These are phyloP conservation scores for Megaceryle alcyon DNA, from an alignment of 2,797 vertebrate genomes.

Conservation along the genomic window DNA sequence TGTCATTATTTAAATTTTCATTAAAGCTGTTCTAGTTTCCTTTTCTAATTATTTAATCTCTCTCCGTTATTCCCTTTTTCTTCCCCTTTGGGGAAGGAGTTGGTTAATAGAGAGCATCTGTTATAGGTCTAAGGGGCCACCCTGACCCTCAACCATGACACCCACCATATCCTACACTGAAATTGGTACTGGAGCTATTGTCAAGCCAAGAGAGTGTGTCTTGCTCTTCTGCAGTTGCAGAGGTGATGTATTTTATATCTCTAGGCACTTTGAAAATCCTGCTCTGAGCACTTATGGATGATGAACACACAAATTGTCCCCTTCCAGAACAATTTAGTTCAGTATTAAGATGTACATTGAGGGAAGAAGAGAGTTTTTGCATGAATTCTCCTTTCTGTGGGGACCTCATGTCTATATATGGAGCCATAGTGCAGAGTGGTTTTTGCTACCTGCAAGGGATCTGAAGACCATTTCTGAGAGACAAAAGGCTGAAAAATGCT, in stretches of 20 bases:
- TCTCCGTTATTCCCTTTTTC: too few species aligned
- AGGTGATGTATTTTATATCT: neutral
- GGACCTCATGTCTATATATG: neutral
- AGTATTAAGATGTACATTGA: neutral
- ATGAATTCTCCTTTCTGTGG: accelerated
- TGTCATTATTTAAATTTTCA: too few species aligned
- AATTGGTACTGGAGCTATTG: neutral
- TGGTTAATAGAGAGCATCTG: too few species aligned
- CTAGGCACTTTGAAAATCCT: neutral
- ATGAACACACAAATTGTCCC: neutral
- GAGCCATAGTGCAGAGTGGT: neutral
- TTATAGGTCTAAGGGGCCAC: too few species aligned
- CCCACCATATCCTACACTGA: neutral
- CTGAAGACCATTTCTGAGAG: neutral
- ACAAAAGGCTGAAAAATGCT: neutral
- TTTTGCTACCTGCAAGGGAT: neutral
- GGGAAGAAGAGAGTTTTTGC: neutral
- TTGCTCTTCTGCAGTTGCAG: neutral
- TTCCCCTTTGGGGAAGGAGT: too few species aligned
- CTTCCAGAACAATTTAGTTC: neutral
- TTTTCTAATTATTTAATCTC: too few species aligned
- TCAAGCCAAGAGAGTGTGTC: neutral
- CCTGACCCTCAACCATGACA: too few species aligned
- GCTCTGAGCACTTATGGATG: neutral
- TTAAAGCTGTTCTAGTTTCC: too few species aligned